phyloP scores from a whole-genome alignment of 2,888 invertebrate genomes.

The Dryadula phaetusa region DNA sequence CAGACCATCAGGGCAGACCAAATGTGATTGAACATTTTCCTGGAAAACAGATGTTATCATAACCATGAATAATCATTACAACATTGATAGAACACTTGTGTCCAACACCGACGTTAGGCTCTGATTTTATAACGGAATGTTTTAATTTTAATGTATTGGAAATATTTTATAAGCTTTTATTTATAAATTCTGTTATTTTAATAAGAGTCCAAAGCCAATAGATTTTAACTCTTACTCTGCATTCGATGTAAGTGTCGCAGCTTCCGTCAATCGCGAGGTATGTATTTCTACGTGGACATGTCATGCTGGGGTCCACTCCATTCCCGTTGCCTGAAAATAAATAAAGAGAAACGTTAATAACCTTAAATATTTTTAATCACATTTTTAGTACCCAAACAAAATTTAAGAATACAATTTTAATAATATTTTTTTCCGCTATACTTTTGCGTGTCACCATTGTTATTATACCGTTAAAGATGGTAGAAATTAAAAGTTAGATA shows the following conservation, averaged over 20 bases:
- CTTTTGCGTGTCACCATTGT: no score
- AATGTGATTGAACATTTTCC: slow-evolving; percentile 86
- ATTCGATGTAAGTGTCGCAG: slow-evolving; percentile 87
- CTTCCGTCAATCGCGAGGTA: slow-evolving; percentile 83
- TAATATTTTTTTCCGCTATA: no score
- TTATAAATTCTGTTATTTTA: no score
- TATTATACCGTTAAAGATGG: no score
- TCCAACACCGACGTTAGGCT: no score
- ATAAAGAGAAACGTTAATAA: background rate
- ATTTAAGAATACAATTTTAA: background rate
- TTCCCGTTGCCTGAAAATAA: slow-evolving; percentile 44
- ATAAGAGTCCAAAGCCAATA: no score
- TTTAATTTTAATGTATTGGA: background rate
- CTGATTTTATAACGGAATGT: background rate
- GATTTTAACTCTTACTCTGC: slow-evolving; percentile 61
- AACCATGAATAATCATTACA: background rate
- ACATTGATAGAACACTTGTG: no score
- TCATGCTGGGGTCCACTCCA: slow-evolving; percentile 2
- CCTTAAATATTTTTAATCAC: background rate
- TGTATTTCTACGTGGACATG: slow-evolving; percentile 85
- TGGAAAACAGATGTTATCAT: slow-evolving; percentile 44
- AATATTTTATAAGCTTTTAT: background rate
- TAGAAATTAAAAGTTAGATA: background rate
- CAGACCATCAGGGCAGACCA: slow-evolving; percentile 89
- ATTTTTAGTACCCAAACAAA: no score